phyloP scores from a whole-genome alignment of 2,113 vertebrate genomes.

The Elephas maximus region DNA sequence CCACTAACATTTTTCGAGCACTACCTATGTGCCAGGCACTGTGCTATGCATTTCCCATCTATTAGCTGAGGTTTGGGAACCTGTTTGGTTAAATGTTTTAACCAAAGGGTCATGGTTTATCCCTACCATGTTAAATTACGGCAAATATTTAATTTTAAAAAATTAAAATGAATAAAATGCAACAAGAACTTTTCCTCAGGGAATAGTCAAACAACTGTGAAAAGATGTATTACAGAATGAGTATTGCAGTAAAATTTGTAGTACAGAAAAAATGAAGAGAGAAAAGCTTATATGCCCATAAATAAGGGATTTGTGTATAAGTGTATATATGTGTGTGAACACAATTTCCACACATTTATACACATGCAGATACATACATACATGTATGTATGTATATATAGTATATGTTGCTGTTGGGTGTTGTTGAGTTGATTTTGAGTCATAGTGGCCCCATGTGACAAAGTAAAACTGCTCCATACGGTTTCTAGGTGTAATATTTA shows the following conservation, averaged over 20 bases:
- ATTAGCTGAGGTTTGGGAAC: neutral
- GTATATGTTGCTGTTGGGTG: neutral
- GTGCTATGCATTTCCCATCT: neutral
- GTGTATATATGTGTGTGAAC: neutral
- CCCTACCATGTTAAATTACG: conserved; percentile 22
- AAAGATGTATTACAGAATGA: neutral
- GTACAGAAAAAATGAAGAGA: neutral
- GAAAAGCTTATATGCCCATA: neutral
- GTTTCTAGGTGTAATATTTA: neutral
- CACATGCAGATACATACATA: no score
- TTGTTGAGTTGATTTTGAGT: neutral
- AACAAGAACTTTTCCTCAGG: conserved; percentile 19
- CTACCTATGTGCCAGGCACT: neutral
- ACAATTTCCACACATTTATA: neutral
- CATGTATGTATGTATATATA: neutral
- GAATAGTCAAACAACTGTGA: neutral
- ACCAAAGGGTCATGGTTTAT: conserved; percentile 56
- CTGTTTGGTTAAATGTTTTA: conserved; percentile 52
- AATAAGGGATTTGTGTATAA: neutral
- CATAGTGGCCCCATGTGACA: neutral
- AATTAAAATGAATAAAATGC: conserved; percentile 23
- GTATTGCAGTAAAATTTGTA: neutral
- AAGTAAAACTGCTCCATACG: neutral
- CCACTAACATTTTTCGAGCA: neutral
- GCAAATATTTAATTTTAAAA: conserved; percentile 17